These are phyloP conservation scores for Cavia aperea DNA, from an alignment of 2,113 vertebrate species.

Conservation along the genomic window DNA sequence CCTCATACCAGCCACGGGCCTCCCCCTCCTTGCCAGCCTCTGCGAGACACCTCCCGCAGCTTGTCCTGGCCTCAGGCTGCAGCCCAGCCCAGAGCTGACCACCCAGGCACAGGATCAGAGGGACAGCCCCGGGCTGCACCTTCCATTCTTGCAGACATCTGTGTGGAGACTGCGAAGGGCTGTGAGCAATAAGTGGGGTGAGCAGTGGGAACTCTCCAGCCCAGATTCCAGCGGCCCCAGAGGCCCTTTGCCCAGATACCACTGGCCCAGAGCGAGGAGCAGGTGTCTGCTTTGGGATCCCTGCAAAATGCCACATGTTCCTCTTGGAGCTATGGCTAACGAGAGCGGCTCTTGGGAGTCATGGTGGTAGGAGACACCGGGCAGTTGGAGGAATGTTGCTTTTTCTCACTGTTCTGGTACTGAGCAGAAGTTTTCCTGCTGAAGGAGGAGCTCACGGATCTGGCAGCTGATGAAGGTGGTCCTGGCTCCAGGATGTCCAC, in stretches of 20 bases:
- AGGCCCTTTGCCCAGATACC: background rate
- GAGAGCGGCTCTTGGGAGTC: background rate
- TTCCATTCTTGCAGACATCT: background rate
- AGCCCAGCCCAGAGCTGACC: background rate
- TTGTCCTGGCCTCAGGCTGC: background rate
- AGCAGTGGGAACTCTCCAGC: background rate
- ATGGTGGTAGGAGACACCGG: background rate
- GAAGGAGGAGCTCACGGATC: background rate
- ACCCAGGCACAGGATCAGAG: conserved; percentile 5
- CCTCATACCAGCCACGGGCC: background rate
- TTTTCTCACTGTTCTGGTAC: background rate
- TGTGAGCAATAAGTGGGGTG: background rate
- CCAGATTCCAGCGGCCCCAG: background rate
- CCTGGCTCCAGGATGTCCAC: background rate
- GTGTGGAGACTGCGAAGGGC: background rate
- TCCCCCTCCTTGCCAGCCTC: background rate
- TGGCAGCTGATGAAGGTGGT: no score
- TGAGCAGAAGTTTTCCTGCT: background rate
- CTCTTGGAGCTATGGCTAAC: background rate
- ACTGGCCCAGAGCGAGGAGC: no score
- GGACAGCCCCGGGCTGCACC: fast-evolving
- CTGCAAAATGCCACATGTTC: background rate
- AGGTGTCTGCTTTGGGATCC: background rate
- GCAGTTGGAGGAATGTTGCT: background rate
- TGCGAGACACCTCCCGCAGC: background rate